A percentile compares a stretch with the other conserved stretches of the same genome.
These are phyloP conservation scores for Microcebus lehilahytsara DNA, from an alignment of 2,113 vertebrate genomes.

Conservation along the genomic window DNA sequence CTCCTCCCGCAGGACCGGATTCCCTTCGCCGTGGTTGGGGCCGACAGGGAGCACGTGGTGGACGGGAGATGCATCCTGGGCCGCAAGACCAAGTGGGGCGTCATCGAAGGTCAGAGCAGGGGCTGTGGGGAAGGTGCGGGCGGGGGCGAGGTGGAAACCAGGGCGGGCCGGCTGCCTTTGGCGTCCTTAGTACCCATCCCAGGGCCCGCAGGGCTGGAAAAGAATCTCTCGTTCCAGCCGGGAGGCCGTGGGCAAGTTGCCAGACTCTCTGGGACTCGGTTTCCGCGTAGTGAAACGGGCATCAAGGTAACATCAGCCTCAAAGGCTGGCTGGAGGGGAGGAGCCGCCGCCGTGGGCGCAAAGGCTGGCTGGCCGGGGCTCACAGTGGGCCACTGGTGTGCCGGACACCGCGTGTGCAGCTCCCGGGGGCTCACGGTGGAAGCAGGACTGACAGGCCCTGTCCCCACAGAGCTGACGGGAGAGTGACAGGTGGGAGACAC, in stretches of 20 bases:
- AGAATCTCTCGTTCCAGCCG: not conserved
- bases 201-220: not conserved
- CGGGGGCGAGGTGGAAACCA: not conserved
- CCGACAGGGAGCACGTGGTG: slow-evolving; percentile 94
- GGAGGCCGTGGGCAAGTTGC: not conserved
- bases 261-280: not conserved
- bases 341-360: not conserved
- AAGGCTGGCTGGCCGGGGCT: not conserved
- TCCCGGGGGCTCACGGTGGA: not conserved
- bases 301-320: not conserved
- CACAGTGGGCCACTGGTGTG: not conserved
- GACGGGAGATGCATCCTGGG: slow-evolving; percentile 94
- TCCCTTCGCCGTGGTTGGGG: slow-evolving; percentile 96
- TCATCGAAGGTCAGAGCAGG: slow-evolving; percentile 92
- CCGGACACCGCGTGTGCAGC: fast-evolving
- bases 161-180: not conserved
- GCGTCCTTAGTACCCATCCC: not conserved
- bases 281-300: not conserved
- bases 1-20: slow-evolving; percentile 88
- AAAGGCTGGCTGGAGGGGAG: not conserved
- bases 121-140: fast-evolving
- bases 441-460: not conserved
- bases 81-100: slow-evolving; percentile 97
- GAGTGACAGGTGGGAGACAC: not conserved
- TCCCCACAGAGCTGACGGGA: not conserved